Base-by-base conservation (phyloP, 2,888 invertebrate species). In the Rhagophthalmus giganteus region DNA sequence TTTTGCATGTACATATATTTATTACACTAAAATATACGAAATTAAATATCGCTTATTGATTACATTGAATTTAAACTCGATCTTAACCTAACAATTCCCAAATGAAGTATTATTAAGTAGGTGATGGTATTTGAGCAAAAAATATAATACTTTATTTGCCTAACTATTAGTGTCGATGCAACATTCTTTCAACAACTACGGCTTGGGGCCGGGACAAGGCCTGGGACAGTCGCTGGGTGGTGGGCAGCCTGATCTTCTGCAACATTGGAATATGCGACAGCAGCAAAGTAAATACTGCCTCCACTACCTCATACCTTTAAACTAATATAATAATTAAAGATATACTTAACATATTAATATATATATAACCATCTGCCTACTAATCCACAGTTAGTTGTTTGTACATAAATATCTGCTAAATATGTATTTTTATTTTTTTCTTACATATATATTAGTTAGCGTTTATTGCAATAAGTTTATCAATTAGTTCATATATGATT, bases 171-270 rank as follows among this genome's bases (percentile, higher is more conserved):
- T 76, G 74, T 70, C 75, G 74, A 76, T 78, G 77, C 77, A 76
- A 75, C 77, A 76, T 74, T 76, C 78, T 78, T 80, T 76, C 79
- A 74, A 77, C 76, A 77, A 78, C 79, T 78, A 78, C 76, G 78
- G 78, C 67, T 71, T 74, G 72, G 71, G 70, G 65, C 70, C 73
- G 58, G 67, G 71, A 66, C 71, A 71, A 63, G 66, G 67, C 64
- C 65, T 69, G 74, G 76, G 78, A 77, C 76, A 77, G 73, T 75
- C 77, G 74, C 77, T 77, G 76, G 79, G 80, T 79, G 78, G 79
- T 78, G 76, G 78, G 74, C 71, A 76, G 71, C 71, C 75, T 74
- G 76, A 78, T 68, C 66, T 69, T 72, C 76, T 75, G 66, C 71
- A 70, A 61, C 73, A 73, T 59, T 74, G 74, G 74, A 74, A 70